Evolutionary conservation across 2,797 vertebrate genomes (phyloP), one percentile per base, ranked within the genome.

Genomic region (Gymnothorax javanicus): DNA sequence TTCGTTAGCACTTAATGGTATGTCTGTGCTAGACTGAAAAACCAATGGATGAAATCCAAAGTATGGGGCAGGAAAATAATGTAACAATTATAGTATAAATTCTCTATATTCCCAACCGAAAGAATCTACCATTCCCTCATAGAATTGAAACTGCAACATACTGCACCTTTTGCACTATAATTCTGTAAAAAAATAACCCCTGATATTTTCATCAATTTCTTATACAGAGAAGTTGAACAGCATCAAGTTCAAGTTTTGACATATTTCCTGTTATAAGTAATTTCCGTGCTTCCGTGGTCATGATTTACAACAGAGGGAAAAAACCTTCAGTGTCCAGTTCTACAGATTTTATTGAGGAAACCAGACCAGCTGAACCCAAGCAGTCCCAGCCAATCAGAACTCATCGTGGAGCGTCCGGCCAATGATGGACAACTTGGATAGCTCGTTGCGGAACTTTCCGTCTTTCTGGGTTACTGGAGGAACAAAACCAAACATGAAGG

Each of bases 371-470:
- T 92, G 93, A 95, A 89, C 92, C 89, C 88, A 59, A 89, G 89
- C 93, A 92, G 91, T 94, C 93, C 93, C 94, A 85, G 60, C 33
- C 87, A 92, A 91, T 98, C 95, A 99, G 92, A 99, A 96, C 93
- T 99, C 98, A 0, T 96, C 95, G 9, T 92, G 98, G 56, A 88
- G 82, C 0, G 95, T 95, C 89, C 92, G 95, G 88, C 97, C 97
- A 71, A 98, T 95, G 5, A 96, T 90, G 77, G 95, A 94, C 86
- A 99, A 92, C 87, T 99, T 99, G 89, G 97, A 98, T 27, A 99
- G 97, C 85, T 99, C 96, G 0, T 97, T 96, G 1, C 87, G 97
- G 96, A 99, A 99, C 87, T 96, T 97, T 57, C 98, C 98, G 1
- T 97, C 96, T 83, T 90, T 97, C 89, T 99, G 97, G 86, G 96